A percentile compares a stretch with the other conserved stretches of the same genome.
phyloP scores from a whole-genome alignment of 2,113 vertebrate genomes.

The Saguinus midas region DNA sequence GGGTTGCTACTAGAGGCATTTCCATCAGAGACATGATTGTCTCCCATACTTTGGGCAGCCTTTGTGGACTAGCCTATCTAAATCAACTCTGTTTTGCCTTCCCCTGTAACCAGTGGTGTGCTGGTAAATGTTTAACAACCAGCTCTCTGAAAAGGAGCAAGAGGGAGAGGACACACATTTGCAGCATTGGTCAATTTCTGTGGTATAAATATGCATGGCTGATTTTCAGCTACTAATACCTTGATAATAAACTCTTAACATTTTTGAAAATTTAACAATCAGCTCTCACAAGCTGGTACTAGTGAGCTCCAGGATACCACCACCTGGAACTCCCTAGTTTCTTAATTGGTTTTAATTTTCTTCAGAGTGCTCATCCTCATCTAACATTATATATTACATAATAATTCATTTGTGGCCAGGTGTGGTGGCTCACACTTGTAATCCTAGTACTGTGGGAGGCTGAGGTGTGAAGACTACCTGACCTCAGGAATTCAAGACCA shows the following conservation, averaged over 20 bases:
- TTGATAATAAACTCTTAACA: conserved; percentile 28
- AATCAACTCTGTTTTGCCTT: background rate
- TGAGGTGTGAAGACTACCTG: too few species aligned
- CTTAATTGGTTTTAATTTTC: conserved; percentile 15
- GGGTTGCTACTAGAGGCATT: background rate
- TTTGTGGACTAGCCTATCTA: background rate
- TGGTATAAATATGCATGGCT: background rate
- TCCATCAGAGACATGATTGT: background rate
- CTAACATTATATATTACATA: background rate
- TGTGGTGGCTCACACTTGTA: too few species aligned
- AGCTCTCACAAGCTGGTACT: background rate
- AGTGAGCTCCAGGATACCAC: background rate
- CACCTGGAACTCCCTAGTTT: background rate
- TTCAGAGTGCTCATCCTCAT: background rate
- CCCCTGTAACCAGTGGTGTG: background rate
- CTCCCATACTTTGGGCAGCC: background rate
- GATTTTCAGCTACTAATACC: background rate
- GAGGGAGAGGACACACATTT: background rate
- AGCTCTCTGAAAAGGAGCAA: background rate
- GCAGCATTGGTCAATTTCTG: background rate
- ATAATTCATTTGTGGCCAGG: background rate
- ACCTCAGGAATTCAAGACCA: too few species aligned
- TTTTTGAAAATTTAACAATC: background rate
- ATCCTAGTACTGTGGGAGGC: too few species aligned
- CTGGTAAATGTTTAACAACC: background rate